phyloP scores from a whole-genome alignment of 2,113 vertebrate species.

The Strigops habroptila region DNA sequence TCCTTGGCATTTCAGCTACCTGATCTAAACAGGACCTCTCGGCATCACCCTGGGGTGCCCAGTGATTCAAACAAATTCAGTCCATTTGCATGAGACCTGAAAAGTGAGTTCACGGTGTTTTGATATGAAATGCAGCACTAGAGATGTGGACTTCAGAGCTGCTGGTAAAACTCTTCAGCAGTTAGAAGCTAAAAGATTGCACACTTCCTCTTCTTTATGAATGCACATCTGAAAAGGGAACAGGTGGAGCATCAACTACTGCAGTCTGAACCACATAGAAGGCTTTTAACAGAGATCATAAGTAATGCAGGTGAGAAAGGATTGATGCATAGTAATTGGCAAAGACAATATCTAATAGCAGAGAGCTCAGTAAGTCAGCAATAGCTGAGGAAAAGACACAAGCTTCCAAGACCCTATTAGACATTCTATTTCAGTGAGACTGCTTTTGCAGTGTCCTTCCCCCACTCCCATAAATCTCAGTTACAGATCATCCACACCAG shows the following conservation, averaged over 20 bases:
- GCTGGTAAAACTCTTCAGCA: background rate
- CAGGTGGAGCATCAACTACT: background rate
- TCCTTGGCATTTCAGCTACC: slow-evolving; percentile 41
- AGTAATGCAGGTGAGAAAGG: background rate
- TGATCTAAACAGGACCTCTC: slow-evolving; percentile 27
- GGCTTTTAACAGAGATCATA: background rate
- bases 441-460: background rate
- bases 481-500: background rate
- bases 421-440: background rate
- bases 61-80: background rate
- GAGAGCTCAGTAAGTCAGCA: background rate
- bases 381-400: background rate
- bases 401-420: background rate
- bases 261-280: background rate
- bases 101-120: background rate
- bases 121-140: background rate
- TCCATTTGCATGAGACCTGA: background rate
- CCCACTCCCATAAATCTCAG: background rate
- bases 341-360: background rate
- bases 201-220: background rate
- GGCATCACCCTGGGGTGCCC: slow-evolving; percentile 1
- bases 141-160: background rate
- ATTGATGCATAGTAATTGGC: background rate
- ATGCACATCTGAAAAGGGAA: background rate
- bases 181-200: background rate